phyloP scores from a whole-genome alignment of 64 coral and sea anemone species.

The Montipora sp. region DNA sequence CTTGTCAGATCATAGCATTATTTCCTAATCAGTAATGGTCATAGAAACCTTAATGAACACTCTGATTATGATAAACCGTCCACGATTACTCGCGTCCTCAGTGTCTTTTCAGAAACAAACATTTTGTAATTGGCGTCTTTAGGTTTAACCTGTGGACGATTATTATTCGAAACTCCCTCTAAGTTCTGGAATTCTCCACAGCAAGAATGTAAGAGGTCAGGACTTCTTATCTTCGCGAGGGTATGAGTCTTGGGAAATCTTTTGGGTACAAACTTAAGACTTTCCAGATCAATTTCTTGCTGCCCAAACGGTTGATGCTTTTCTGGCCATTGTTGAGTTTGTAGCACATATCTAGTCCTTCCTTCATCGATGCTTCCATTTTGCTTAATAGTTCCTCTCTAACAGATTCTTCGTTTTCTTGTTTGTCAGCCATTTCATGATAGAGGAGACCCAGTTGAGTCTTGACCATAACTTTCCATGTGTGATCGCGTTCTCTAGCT shows the following conservation, averaged over 20 bases:
- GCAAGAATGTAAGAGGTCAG: neutral
- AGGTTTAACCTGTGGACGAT: too few relatives aligned
- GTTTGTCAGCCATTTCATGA: neutral
- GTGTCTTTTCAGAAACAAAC: too few relatives aligned
- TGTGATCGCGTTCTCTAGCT: neutral
- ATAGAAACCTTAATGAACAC: too few relatives aligned
- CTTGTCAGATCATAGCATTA: too few relatives aligned
- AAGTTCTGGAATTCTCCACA: neutral
- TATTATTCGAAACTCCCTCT: too few relatives aligned
- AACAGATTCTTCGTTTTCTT: neutral
- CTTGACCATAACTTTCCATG: conserved; percentile 34
- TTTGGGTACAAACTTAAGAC: neutral
- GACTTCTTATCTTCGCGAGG: neutral
- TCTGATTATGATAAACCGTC: too few relatives aligned
- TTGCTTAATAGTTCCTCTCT: neutral
- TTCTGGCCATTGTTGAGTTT: neutral
- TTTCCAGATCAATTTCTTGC: neutral
- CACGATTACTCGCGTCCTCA: too few relatives aligned
- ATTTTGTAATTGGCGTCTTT: too few relatives aligned
- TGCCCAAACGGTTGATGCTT: neutral
- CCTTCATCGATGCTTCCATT: neutral
- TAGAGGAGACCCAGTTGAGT: neutral
- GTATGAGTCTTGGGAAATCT: neutral
- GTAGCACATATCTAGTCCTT: conserved; percentile 8
- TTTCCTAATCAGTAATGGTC: too few relatives aligned